phyloP scores from a whole-genome alignment of 2,888 invertebrate species.

The Tipula lateralis region DNA sequence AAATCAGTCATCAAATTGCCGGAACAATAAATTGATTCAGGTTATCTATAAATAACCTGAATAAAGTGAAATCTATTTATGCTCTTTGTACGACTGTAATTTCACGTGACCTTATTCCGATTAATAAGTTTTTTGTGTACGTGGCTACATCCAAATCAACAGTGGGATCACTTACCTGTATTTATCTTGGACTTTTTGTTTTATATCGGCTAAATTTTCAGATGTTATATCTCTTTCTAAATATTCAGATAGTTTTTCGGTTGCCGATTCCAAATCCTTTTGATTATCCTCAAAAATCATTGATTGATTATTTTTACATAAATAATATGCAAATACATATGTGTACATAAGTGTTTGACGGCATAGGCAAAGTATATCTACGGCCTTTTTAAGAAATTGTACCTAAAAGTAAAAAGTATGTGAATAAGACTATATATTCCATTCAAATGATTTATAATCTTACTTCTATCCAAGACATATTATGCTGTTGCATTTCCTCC shows the following conservation, averaged over 20 bases:
- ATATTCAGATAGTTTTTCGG: conserved; percentile 95
- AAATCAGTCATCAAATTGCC: too few relatives aligned
- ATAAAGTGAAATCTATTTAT: background rate
- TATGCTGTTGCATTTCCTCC: conserved; percentile 99
- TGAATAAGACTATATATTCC: background rate
- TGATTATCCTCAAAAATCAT: conserved; percentile 99
- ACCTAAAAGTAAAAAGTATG: conserved; percentile 64
- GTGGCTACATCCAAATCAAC: background rate
- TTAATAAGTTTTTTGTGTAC: background rate
- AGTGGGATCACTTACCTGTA: conserved; percentile 62
- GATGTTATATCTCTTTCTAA: conserved; percentile 96
- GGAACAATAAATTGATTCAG: too few relatives aligned
- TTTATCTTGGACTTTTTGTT: conserved; percentile 98
- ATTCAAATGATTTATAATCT: background rate
- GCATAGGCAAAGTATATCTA: conserved; percentile 94
- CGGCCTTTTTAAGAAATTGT: conserved; percentile 96
- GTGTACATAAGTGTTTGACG: conserved; percentile 98
- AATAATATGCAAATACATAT: conserved; percentile 98
- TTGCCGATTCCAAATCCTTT: conserved; percentile 94
- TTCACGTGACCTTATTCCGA: background rate
- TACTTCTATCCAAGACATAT: conserved; percentile 99
- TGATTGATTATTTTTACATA: conserved; percentile 96
- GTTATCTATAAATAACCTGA: background rate
- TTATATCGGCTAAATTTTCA: conserved; percentile 94
- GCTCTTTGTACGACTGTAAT: background rate